Evolutionary conservation across 1,140 invertebrate species (phyloP).

Genomic region (Centruroides sculpturatus): DNA sequence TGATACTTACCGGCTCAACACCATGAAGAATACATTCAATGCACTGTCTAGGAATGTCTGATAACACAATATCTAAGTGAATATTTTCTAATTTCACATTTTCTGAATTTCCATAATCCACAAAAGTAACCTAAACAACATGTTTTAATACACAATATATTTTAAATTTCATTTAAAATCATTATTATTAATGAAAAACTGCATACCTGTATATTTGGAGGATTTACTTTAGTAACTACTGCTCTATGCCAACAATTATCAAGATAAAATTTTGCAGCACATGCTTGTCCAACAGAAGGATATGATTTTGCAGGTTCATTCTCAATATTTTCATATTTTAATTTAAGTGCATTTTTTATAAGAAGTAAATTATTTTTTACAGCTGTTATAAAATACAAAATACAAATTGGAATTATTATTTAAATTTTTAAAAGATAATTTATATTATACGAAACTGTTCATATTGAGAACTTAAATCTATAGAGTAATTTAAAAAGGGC

Average conservation of each 20-base stretch:
- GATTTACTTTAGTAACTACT: constrained; percentile 23
- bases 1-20: constrained; percentile 27
- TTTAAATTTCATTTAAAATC: too few relatives aligned
- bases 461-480: too few relatives aligned
- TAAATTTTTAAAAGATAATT: too few relatives aligned
- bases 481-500: too few relatives aligned
- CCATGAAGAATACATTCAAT: constrained; percentile 28
- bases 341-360: constrained; percentile 36
- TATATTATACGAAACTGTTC: too few relatives aligned
- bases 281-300: constrained; percentile 43
- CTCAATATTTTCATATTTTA: constrained; percentile 30
- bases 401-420: not conserved
- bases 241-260: constrained; percentile 42
- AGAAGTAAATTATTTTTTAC: constrained; percentile 26
- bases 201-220: constrained; percentile 3
- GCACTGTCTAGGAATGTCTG: constrained; percentile 39
- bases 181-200: not conserved
- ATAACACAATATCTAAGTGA: constrained; percentile 39
- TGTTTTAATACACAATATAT: too few relatives aligned
- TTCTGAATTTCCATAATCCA: constrained; percentile 39
- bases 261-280: constrained; percentile 42
- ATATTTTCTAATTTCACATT: constrained; percentile 35
- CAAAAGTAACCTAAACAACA: constrained; percentile 26
- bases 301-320: constrained; percentile 31
- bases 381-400: not conserved